These are phyloP conservation scores for Dromiciops gliroides DNA, from an alignment of 2,113 vertebrate species.

Conservation along the genomic window DNA sequence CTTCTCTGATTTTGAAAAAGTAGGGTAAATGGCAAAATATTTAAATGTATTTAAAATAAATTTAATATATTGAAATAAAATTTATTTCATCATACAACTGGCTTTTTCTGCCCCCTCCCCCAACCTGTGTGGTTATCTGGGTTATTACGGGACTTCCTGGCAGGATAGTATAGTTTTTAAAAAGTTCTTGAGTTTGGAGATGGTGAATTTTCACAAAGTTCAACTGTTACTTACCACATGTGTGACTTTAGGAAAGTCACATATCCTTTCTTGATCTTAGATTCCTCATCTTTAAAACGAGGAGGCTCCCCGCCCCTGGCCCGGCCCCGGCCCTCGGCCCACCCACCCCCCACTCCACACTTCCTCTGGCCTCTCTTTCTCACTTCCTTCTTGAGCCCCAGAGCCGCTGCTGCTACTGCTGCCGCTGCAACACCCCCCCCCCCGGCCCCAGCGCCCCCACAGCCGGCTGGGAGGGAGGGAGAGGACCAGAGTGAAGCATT, in stretches of 20 bases:
- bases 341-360: too few species aligned
- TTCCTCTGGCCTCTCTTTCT: too few species aligned
- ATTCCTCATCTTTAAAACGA: too few species aligned
- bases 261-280: too few species aligned
- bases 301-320: too few species aligned
- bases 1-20: background rate
- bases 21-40: background rate
- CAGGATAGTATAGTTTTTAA: background rate
- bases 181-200: background rate
- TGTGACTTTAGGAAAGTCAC: too few species aligned
- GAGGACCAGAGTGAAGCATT: conserved; percentile 64
- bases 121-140: background rate
- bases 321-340: too few species aligned
- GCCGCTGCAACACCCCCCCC: too few species aligned
- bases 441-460: too few species aligned
- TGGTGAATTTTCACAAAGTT: background rate
- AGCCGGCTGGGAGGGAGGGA: too few species aligned
- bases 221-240: background rate
- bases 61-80: background rate
- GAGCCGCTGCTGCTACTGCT: too few species aligned
- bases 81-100: background rate
- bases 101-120: background rate
- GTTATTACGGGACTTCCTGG: background rate
- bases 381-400: too few species aligned
- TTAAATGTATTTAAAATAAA: background rate